Evolutionary conservation across 1,140 invertebrate genomes (phyloP), one percentile per base, ranked within the genome.

Genomic region (Zaprionus tsacasi): DNA sequence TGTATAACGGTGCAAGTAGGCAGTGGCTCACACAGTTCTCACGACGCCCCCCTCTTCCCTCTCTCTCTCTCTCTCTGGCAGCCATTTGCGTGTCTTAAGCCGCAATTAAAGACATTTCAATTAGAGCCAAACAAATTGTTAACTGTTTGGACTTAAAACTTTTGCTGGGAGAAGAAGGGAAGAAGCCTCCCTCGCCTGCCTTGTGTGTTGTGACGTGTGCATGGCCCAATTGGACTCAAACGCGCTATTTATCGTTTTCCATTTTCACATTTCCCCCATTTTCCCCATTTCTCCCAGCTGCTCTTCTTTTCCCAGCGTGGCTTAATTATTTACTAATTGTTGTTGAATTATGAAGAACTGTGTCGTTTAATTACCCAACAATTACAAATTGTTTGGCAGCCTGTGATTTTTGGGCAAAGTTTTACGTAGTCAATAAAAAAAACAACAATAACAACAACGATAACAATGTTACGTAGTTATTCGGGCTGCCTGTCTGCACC

Each of bases 291-390:
- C 27, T 33, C 56, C 52, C 59, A 60, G 56, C 54, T 58, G 40
- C 82, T 68, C 76, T 79, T 79, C 82, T 82, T 82, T 88, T 88
- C 83, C 82, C 67, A 82, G 58, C 17, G 7, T 17, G 77, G 63
- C 52, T 82, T 87, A 88, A 87, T 88, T 87, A 87, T 88, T 88
- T 70, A 88, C 83, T 87, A 83, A 87, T 87, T 88, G 85, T 83
- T 79, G 45, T 78, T 83, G 83, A 80, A 83, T 88, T 88, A 81
- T 80, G 74, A 88, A 80, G 73, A 87, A 78, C 83, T 83, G 48
- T 71, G 73, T 59, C 77, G 67, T 67, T 65, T 87, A 88, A 88
- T 87, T 88, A 76, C 61, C 64, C 74, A 72, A 45, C 73, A 72
- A 88, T 80, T 82, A 88, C 64, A 82, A 77, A 70, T 70, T 64